Conservation (phyloP, 2,113 vertebrate genomes). For the Nipponia nippon region DNA sequence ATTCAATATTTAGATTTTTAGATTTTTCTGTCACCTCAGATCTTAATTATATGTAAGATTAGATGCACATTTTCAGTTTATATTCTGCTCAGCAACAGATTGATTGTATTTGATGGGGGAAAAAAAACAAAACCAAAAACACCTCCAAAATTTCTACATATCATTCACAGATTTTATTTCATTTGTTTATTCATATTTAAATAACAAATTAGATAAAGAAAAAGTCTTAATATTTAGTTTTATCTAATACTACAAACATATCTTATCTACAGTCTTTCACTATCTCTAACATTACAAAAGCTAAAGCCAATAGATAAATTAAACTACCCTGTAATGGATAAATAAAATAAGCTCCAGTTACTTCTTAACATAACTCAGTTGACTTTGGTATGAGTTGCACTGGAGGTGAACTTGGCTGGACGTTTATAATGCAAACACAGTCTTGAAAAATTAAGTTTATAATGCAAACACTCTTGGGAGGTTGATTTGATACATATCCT, state of each 20-base stretch:
- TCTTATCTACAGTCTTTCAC: neutral
- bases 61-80: neutral
- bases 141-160: neutral
- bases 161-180: neutral
- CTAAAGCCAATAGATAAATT: neutral
- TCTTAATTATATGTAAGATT: neutral
- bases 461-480: slow-evolving; percentile 24
- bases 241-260: neutral
- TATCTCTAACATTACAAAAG: neutral
- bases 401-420: slow-evolving; percentile 33
- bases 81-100: neutral
- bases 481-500: slow-evolving; percentile 42
- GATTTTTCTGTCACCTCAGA: neutral
- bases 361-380: neutral
- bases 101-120: neutral
- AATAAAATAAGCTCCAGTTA: neutral
- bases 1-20: neutral
- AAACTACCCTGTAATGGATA: neutral
- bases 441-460: slow-evolving; percentile 43
- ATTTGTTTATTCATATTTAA: neutral
- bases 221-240: neutral
- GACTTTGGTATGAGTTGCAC: neutral
- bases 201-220: neutral
- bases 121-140: fast-evolving
- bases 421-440: slow-evolving; percentile 26